Base-by-base conservation (phyloP, 2,113 vertebrate species). In the Crotalus horridus region DNA sequence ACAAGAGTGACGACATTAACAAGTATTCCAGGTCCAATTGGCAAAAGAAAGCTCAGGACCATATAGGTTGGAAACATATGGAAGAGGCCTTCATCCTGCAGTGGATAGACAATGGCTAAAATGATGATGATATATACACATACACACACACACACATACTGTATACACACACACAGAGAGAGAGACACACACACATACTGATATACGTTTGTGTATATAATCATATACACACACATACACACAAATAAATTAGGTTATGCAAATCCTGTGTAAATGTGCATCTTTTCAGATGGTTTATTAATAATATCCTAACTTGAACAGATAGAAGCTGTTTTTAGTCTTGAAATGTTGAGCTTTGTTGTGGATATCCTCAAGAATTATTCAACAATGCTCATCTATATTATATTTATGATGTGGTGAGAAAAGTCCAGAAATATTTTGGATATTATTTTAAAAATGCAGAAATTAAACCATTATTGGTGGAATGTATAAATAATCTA, bases 391-490 rank as follows among this genome's bases (percentile, higher is more conserved):
- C 20, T 10, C 24, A 43, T 69, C 48, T 88, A 1, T 88, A 86
- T 29, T 7, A 69, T 21, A 89, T 23, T 58, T 85, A 39, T 58
- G n/a, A 3, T 48, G 26, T 46, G 54, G 54, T n/a, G 26, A 7
- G 29, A 23, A 23, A 85, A 51, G 39, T 90, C 88, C 87, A 89
- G 51, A 81, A 74, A 69, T 46, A 23, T 13, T 64, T 61, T 8
- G 1, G 7, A 39, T 74, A 20, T 1, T 4, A 11, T 15, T 0
- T 69, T 89, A 87, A 85, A 85, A 12, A 15, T 88, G 0, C 0
- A 1, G 0, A 1, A 13, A n/a, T 46, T 54, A 24, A 0, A 1
- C 85, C 10, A 0, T 4, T 91, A 59, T 6, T 89, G 1, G 0
- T 1, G 0, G 48, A 85, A 11, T 1, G 91, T 89, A 26, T 3